phyloP scores from a whole-genome alignment of 2,113 vertebrate species.

The Atrichornis clamosus region DNA sequence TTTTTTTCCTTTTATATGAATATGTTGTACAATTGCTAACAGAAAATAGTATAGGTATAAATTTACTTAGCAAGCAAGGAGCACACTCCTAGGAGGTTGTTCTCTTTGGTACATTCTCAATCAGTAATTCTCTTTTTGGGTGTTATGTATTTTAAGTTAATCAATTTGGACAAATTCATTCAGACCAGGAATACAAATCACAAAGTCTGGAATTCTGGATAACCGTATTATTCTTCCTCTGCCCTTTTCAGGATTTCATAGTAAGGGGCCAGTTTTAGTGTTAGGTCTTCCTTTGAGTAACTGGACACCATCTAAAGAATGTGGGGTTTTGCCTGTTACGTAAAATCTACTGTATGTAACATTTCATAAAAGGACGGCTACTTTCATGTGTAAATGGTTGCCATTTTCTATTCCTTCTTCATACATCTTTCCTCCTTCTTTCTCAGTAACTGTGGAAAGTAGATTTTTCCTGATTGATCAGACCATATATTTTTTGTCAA shows the following conservation, averaged over 20 bases:
- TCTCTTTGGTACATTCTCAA: background rate
- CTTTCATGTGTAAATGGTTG: background rate
- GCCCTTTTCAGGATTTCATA: background rate
- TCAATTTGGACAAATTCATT: background rate
- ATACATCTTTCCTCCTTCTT: background rate
- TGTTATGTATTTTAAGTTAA: background rate
- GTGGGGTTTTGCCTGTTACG: background rate
- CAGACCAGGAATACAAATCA: background rate
- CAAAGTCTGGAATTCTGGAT: background rate
- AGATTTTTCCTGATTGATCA: background rate
- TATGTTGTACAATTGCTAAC: background rate
- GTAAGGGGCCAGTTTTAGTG: background rate
- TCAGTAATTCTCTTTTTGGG: background rate
- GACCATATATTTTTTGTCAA: background rate
- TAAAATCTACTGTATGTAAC: background rate
- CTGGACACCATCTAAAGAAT: background rate
- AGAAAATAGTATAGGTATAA: background rate
- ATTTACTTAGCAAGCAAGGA: background rate
- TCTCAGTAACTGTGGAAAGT: background rate
- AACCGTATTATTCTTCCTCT: background rate
- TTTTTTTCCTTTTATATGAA: background rate
- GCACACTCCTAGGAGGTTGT: rapidly evolving
- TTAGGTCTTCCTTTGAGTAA: background rate
- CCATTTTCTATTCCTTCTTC: background rate
- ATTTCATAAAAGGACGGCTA: background rate